A percentile compares a stretch with the other conserved stretches of the same genome.
These are phyloP conservation scores for Torymus texanus DNA, from an alignment of 2,888 invertebrate species.

Conservation along the genomic window DNA sequence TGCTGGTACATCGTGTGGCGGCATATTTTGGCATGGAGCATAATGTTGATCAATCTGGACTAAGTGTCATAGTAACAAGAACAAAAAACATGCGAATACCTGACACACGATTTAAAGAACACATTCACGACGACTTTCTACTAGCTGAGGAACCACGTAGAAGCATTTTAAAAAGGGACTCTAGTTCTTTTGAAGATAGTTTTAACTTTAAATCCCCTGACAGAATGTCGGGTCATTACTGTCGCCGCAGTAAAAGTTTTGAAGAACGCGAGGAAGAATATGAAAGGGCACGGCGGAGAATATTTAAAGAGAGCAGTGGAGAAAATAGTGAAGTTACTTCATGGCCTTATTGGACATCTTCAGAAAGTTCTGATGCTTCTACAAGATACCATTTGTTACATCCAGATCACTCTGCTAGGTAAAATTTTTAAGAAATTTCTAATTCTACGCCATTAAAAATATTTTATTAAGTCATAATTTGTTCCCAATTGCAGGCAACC, in stretches of 20 bases:
- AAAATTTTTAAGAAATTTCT: background rate
- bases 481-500: constrained; percentile 66
- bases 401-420: constrained; percentile 70
- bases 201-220: constrained; percentile 78
- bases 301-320: constrained; percentile 81
- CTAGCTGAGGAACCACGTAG: constrained; percentile 83
- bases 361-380: constrained; percentile 71
- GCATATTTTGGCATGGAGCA: constrained; percentile 96
- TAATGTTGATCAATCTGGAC: constrained; percentile 90
- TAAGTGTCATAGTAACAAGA: constrained; percentile 89
- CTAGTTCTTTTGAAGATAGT: constrained; percentile 87
- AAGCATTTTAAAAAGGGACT: constrained; percentile 89
- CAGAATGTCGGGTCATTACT: constrained; percentile 79
- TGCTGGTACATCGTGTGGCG: constrained; percentile 96
- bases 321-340: constrained; percentile 70
- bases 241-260: constrained; percentile 87
- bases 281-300: constrained; percentile 88
- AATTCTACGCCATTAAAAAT: background rate
- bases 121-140: constrained; percentile 81
- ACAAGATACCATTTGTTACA: constrained; percentile 70
- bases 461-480: background rate
- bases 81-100: constrained; percentile 83
- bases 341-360: constrained; percentile 73
- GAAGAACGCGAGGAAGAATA: constrained; percentile 95
- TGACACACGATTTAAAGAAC: constrained; percentile 84